phyloP scores from a whole-genome alignment of 2,797 vertebrate species.

The Danio albolineatus region DNA sequence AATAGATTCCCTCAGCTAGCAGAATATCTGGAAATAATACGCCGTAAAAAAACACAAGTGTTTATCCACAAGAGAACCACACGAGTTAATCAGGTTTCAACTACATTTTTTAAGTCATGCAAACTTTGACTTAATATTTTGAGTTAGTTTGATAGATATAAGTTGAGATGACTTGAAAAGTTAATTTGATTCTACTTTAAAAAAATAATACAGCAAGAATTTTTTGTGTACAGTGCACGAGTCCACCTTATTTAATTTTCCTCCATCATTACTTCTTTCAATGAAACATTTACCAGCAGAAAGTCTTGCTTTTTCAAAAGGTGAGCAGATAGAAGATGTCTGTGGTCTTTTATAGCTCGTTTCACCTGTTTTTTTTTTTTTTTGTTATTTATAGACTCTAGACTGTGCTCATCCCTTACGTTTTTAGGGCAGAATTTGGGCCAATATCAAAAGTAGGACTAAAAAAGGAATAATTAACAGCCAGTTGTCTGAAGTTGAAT shows the following conservation, averaged over 20 bases:
- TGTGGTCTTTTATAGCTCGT: not conserved
- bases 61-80: too few species aligned
- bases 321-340: not conserved
- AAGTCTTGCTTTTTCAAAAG: not conserved
- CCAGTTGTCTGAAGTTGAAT: not conserved
- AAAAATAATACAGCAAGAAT: too few species aligned
- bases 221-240: too few species aligned
- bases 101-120: too few species aligned
- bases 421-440: constrained; percentile 38
- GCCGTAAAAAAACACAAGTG: too few species aligned
- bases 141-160: too few species aligned
- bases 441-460: constrained; percentile 19
- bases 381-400: constrained; percentile 34
- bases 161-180: too few species aligned
- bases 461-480: not conserved
- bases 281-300: not conserved
- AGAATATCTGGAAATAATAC: not conserved
- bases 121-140: too few species aligned
- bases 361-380: not conserved
- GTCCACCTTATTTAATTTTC: too few species aligned
- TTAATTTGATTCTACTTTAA: too few species aligned
- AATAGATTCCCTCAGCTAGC: not conserved
- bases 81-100: too few species aligned
- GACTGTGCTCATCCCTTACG: not conserved
- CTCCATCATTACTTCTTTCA: too few species aligned